These are phyloP conservation scores for Balaenoptera acutorostrata DNA, from an alignment of 2,113 vertebrate species.

Conservation along the genomic window DNA sequence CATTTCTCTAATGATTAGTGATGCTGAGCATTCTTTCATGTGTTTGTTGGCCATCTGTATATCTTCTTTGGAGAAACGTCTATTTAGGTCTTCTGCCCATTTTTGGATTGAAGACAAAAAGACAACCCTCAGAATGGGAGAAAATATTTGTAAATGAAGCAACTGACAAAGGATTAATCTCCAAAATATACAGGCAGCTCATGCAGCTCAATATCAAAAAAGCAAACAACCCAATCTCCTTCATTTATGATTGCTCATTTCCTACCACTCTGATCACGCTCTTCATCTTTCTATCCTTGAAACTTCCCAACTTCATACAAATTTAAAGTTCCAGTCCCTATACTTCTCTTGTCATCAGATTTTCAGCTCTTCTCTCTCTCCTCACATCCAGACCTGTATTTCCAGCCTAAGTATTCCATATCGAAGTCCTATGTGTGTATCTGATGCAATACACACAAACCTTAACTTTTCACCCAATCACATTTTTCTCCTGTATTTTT, in stretches of 20 bases:
- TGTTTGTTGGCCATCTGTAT: no score
- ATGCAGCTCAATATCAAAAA: no score
- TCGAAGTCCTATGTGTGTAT: neutral
- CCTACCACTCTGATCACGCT: neutral
- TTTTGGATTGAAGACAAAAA: no score
- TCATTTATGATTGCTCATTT: neutral
- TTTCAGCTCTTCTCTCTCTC: neutral
- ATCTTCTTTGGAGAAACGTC: no score
- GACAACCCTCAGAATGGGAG: no score
- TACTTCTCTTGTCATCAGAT: neutral
- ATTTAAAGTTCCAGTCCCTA: neutral
- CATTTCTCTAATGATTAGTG: no score
- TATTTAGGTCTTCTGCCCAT: no score
- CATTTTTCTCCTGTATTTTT: neutral
- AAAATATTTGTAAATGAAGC: no score
- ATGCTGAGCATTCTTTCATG: no score
- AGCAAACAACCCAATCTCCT: no score
- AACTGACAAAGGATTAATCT: no score
- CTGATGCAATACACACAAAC: neutral
- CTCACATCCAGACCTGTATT: neutral
- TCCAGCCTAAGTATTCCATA: neutral
- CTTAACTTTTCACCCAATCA: neutral
- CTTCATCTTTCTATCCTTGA: neutral
- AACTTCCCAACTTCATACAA: neutral
- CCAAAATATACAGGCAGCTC: no score